A percentile compares a stretch with the other conserved stretches of the same genome.
phyloP scores from a whole-genome alignment of 2,888 invertebrate species.

The Choristoneura rosaceana region DNA sequence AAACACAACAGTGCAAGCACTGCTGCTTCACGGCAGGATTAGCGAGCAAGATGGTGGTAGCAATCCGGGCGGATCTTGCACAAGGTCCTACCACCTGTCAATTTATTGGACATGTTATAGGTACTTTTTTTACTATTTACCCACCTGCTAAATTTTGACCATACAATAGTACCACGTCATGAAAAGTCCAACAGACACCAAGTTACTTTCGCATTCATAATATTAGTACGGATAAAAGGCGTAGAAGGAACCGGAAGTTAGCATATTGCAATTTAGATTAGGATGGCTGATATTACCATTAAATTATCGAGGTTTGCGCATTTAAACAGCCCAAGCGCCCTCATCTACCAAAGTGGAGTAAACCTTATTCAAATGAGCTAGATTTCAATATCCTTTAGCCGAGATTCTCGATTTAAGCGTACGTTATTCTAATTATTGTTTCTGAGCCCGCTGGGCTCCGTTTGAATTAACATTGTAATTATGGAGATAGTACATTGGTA shows the following conservation, averaged over 20 bases:
- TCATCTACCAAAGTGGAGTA: slow-evolving; percentile 1
- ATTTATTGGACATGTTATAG: no score
- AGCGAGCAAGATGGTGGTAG: no score
- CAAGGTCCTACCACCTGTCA: no score
- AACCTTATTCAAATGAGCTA: not conserved
- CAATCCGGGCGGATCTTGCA: no score
- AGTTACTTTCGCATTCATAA: not conserved
- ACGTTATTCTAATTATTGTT: slow-evolving; percentile 43
- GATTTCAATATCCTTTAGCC: not conserved
- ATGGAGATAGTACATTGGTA: slow-evolving; percentile 30
- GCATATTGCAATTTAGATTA: slow-evolving; percentile 79
- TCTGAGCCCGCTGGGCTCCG: slow-evolving; percentile 44
- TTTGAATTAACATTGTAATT: slow-evolving; percentile 42
- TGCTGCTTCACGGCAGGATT: no score
- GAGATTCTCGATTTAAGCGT: slow-evolving; percentile 1
- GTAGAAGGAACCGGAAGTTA: slow-evolving; percentile 75
- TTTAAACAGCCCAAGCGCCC: slow-evolving; percentile 11
- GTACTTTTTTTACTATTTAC: no score
- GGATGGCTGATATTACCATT: slow-evolving; percentile 70
- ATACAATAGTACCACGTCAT: no score
- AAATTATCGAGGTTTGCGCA: slow-evolving; percentile 15
- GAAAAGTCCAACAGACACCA: not conserved
- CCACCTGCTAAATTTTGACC: no score
- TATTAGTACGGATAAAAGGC: slow-evolving; percentile 42
- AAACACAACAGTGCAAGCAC: no score